Evolutionary conservation across 2,888 invertebrate genomes (phyloP).

Genomic region (Apamea anceps): DNA sequence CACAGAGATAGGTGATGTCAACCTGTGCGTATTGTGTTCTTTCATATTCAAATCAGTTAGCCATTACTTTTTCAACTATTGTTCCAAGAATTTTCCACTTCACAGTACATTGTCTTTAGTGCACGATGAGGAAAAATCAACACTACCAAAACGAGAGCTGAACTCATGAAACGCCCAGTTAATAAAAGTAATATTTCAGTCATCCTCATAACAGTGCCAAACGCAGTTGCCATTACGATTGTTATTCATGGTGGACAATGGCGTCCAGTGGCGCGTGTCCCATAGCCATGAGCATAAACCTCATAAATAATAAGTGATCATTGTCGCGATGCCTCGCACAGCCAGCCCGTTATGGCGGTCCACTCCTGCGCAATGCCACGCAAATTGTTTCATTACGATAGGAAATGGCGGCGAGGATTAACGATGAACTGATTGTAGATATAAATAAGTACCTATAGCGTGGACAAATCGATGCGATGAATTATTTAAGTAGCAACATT

Average conservation of each 20-base stretch:
- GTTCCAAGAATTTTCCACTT: constrained; percentile 10
- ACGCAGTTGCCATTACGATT: constrained; percentile 59
- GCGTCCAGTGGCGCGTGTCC: constrained; percentile 62
- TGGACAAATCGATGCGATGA: constrained; percentile 12
- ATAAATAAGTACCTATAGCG: constrained; percentile 13
- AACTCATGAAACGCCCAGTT: constrained; percentile 29
- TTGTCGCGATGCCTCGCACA: constrained; percentile 68
- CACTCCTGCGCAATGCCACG: constrained; percentile 67
- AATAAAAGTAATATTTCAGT: constrained; percentile 28
- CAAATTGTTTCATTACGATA: constrained; percentile 65
- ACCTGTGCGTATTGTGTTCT: constrained; percentile 18
- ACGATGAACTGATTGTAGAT: constrained; percentile 55
- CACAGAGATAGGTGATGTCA: constrained; percentile 40
- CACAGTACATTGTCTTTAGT: background rate
- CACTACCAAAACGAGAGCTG: constrained; percentile 1
- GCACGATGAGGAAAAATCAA: constrained; percentile 27
- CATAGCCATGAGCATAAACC: constrained; percentile 63
- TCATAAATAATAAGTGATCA: constrained; percentile 68
- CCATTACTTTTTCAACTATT: constrained; percentile 23
- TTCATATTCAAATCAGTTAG: constrained; percentile 42
- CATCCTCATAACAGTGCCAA: constrained; percentile 32
- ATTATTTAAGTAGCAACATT: background rate
- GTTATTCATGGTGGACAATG: constrained; percentile 72
- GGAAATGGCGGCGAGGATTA: constrained; percentile 55
- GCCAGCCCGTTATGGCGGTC: constrained; percentile 68